Conservation (phyloP, 2,797 vertebrate species). For the Sebastes iracundus region DNA sequence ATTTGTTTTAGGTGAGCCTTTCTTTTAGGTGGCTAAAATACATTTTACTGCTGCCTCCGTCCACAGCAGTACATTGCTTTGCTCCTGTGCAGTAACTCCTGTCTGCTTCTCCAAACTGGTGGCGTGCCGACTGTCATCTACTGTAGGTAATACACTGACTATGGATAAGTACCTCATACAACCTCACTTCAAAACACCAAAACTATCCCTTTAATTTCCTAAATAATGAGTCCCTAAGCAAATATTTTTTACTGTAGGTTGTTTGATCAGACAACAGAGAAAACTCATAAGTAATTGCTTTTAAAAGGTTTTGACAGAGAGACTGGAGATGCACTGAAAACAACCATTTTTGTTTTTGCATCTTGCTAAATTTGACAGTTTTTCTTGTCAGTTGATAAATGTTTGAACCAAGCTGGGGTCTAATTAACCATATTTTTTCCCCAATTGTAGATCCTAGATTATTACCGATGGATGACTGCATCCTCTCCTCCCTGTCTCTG, state of each 20-base stretch:
- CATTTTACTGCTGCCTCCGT: too few relatives aligned
- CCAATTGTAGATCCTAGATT: constrained; percentile 63
- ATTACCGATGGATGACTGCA: constrained; percentile 80
- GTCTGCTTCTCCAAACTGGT: too few relatives aligned
- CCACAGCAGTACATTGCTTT: rapidly evolving
- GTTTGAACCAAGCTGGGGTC: not conserved
- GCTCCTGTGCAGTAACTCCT: too few relatives aligned
- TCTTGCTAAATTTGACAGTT: not conserved
- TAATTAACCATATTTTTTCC: not conserved
- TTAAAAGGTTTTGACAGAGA: not conserved
- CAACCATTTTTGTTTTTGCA: not conserved
- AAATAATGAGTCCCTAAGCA: too few relatives aligned
- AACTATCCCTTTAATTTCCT: too few relatives aligned
- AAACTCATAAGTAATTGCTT: not conserved
- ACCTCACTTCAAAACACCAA: too few relatives aligned
- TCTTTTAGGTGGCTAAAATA: too few relatives aligned
- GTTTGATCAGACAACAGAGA: not conserved
- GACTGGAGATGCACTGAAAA: not conserved
- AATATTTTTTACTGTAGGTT: not conserved
- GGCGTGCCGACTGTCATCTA: too few relatives aligned
- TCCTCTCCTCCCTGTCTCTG: constrained; percentile 79
- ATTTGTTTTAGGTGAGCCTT: too few relatives aligned
- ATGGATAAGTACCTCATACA: too few relatives aligned
- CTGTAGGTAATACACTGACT: too few relatives aligned
- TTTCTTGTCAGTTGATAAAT: not conserved